These are phyloP conservation scores for Lanistes nyassanus DNA, from an alignment of 1,140 invertebrate genomes.

Conservation along the genomic window DNA sequence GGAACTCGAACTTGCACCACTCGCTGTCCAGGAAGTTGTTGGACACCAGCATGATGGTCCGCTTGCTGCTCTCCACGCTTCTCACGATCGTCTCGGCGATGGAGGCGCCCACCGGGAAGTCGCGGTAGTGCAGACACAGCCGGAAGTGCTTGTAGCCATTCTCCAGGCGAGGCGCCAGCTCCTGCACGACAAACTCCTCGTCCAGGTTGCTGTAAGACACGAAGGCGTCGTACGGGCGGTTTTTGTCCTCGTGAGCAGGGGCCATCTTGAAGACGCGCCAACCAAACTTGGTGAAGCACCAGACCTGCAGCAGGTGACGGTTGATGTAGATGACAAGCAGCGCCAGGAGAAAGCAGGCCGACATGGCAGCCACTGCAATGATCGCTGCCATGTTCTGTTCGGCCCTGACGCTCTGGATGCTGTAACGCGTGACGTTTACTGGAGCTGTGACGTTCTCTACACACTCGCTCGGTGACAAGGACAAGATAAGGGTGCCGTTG, in stretches of 20 bases:
- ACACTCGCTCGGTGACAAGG: slow-evolving; percentile 21
- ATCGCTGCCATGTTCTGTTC: slow-evolving; percentile 23
- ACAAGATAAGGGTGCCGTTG: slow-evolving; percentile 1
- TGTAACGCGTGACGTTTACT: slow-evolving; percentile 15
- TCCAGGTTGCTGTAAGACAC: slow-evolving; percentile 51
- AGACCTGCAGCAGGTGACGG: slow-evolving; percentile 43
- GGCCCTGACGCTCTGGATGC: background rate
- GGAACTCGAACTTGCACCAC: slow-evolving; percentile 53
- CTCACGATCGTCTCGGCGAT: slow-evolving; percentile 49
- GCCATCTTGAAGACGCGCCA: slow-evolving; percentile 35
- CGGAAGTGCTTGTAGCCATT: slow-evolving; percentile 41
- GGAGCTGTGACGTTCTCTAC: slow-evolving; percentile 24
- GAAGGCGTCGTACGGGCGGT: slow-evolving; percentile 51
- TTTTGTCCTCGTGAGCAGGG: slow-evolving; percentile 26
- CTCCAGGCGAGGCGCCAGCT: slow-evolving; percentile 50
- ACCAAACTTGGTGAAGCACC: slow-evolving; percentile 43
- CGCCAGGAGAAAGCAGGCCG: slow-evolving; percentile 18
- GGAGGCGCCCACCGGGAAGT: slow-evolving; percentile 46
- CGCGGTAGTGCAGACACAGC: slow-evolving; percentile 53
- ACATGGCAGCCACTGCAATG: slow-evolving; percentile 27
- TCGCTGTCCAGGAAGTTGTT: slow-evolving; percentile 46
- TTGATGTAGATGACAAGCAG: slow-evolving; percentile 34
- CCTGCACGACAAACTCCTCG: slow-evolving; percentile 44
- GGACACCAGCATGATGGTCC: slow-evolving; percentile 49
- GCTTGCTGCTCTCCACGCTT: slow-evolving; percentile 43